These are phyloP conservation scores for Spinus olivaceus DNA, from an alignment of 2,797 vertebrate genomes.

Conservation along the genomic window DNA sequence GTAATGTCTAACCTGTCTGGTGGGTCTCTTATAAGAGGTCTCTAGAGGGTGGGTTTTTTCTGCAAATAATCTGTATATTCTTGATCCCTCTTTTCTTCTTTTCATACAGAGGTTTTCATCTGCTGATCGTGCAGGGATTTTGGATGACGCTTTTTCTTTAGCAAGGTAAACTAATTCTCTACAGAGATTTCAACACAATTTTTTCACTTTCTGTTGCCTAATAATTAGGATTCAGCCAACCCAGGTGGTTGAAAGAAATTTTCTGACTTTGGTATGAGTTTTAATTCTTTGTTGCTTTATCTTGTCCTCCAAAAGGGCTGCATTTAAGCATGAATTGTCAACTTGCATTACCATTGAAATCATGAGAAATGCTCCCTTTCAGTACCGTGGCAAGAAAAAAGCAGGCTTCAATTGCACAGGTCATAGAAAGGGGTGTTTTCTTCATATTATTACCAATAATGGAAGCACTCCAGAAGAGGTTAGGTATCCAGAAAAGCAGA, in stretches of 20 bases:
- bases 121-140: slow-evolving; percentile 86
- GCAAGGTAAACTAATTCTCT: slow-evolving; percentile 77
- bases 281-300: not conserved
- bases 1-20: not conserved
- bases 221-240: not conserved
- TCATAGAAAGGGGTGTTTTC: not conserved
- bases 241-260: not conserved
- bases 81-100: not conserved
- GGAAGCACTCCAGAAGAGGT: not conserved
- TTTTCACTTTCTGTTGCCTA: not conserved
- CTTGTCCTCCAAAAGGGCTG: not conserved
- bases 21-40: not conserved
- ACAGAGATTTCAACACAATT: not conserved
- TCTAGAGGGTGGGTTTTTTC: not conserved
- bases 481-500: not conserved
- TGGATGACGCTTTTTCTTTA: slow-evolving; percentile 92
- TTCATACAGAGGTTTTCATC: slow-evolving; percentile 49
- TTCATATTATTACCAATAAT: not conserved
- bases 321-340: not conserved
- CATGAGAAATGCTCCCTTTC: not conserved
- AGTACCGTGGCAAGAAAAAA: not conserved
- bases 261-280: not conserved
- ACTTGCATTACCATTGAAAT: not conserved
- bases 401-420: not conserved
- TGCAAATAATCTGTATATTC: not conserved